A percentile compares a stretch with the other conserved stretches of the same genome.
These are phyloP conservation scores for Drosophila nigricruria DNA, from an alignment of 2,888 invertebrate species.

Conservation along the genomic window DNA sequence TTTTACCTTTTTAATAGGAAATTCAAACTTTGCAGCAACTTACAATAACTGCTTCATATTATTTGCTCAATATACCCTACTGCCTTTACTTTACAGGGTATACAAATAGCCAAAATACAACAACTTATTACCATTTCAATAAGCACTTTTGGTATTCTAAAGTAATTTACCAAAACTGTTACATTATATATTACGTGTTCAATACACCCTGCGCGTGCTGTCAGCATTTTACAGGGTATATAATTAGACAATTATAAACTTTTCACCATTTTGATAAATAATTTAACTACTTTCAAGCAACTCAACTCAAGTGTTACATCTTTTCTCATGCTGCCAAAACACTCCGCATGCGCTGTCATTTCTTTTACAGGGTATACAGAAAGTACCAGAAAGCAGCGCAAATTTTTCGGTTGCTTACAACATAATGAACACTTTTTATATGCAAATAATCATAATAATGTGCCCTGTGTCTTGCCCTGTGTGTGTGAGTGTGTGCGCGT, in stretches of 20 bases:
- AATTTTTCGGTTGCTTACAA: conserved; percentile 42
- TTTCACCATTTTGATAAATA: not conserved
- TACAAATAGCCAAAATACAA: not conserved
- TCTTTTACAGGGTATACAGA: conserved; percentile 25
- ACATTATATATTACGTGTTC: no score
- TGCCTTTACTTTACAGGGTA: not conserved
- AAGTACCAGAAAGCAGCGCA: conserved; percentile 6
- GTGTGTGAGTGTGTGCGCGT: not conserved
- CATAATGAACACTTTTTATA: conserved; percentile 78
- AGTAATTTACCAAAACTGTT: no score
- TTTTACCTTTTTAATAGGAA: not conserved
- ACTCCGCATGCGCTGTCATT: no score
- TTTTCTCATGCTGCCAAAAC: not conserved
- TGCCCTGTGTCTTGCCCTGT: conserved; percentile 21
- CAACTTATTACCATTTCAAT: not conserved
- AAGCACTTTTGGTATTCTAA: not conserved
- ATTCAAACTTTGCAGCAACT: no score
- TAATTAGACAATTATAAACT: not conserved
- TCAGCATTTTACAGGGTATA: not conserved
- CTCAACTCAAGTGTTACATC: not conserved
- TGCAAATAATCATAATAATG: conserved; percentile 70
- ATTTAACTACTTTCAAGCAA: not conserved
- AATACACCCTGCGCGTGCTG: not conserved
- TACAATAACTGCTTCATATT: no score
- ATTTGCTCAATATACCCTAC: not conserved